Base-by-base conservation (phyloP, 2,797 vertebrate species). In the Delichon dasypus region DNA sequence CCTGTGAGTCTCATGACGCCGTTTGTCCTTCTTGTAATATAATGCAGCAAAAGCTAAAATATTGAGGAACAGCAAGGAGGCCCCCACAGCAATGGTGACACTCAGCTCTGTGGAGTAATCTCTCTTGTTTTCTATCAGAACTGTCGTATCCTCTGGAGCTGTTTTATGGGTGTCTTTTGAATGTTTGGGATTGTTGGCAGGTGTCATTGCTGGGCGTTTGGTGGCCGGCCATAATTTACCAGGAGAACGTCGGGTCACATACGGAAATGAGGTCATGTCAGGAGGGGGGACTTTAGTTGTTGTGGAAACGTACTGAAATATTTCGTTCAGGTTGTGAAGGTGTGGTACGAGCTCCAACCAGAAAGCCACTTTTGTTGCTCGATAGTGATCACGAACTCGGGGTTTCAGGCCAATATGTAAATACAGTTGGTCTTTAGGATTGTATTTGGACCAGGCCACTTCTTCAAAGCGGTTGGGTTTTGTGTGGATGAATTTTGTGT, bases 401-500 rank as follows among this genome's bases (percentile, higher is more conserved):
- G 99, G 99, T 80, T 99, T 99, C 79, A 99, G 98, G 44, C 99
- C 99, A 8, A 99, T 99, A 88, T 99, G 99, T 47, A 99, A 98
- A 92, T 99, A 99, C 29, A 99, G 98, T 95, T 99, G 99, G 96
- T 99, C 99, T 95, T 99, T 99, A 62, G 99, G 99, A 94, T 99
- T 99, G 94, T 99, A 99, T 96, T 99, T 99, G 22, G 99, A 99
- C 99, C 99, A 99, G 42, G 99, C 99, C 8, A 99, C 99, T 92
- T 99, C 99, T 97, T 99, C 99, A 42, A 99, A 99, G 14, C 99
- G 98, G 94, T 99, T 99, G 30, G 99, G 99, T 92, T 99, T 99
- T 3, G 99, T 99, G 90, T 99, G 99, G 91, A 99, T 99, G 97
- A 99, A 99, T 96, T 99, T 99, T 68, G 99, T 99, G 67, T 99